Conservation (phyloP, 2,113 vertebrate genomes). For the Uria aalge region DNA sequence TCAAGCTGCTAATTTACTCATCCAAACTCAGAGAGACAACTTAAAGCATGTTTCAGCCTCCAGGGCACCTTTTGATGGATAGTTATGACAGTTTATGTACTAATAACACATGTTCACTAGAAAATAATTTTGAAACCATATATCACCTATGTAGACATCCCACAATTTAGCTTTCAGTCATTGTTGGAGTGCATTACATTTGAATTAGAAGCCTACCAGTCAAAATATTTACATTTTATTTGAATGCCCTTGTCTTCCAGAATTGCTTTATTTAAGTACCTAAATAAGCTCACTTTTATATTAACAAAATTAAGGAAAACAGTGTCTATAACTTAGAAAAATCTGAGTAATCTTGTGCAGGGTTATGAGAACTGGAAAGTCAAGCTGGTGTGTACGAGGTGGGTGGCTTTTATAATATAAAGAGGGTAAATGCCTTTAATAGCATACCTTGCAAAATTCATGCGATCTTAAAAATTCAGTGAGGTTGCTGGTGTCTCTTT, state of each 20-base stretch:
- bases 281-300: neutral
- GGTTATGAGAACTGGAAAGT: neutral
- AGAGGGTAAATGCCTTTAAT: neutral
- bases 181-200: neutral
- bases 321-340: neutral
- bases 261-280: neutral
- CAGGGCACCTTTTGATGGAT: slow-evolving; percentile 12
- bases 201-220: neutral
- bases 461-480: neutral
- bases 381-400: neutral
- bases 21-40: neutral
- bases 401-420: neutral
- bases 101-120: neutral
- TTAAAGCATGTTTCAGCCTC: neutral
- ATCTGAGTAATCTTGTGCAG: neutral
- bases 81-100: neutral
- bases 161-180: neutral
- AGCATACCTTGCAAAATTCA: neutral
- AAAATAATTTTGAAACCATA: neutral
- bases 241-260: neutral
- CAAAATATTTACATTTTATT: neutral
- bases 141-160: neutral
- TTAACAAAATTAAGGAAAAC: neutral
- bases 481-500: neutral
- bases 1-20: neutral